phyloP scores from a whole-genome alignment of 2,797 vertebrate species.

The Varecia variegata region DNA sequence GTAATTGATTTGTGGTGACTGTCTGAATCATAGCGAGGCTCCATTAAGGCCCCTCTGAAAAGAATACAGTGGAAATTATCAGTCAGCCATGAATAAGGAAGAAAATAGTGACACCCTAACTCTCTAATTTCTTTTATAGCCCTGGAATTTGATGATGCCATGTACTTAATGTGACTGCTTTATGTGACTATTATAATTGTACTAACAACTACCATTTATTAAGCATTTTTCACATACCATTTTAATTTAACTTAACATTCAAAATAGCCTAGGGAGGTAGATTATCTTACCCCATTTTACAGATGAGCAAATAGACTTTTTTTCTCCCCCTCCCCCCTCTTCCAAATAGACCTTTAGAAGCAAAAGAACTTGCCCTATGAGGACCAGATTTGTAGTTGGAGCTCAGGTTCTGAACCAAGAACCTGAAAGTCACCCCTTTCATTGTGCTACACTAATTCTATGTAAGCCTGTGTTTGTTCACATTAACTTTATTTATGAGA shows the following conservation, averaged over 20 bases:
- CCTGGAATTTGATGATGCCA: neutral
- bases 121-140: neutral
- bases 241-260: constrained; percentile 30
- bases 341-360: neutral
- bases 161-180: neutral
- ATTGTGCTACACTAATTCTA: neutral
- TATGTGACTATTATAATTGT: neutral
- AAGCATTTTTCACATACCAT: neutral
- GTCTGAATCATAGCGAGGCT: neutral
- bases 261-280: neutral
- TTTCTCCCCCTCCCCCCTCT: neutral
- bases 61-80: neutral
- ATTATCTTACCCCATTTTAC: neutral
- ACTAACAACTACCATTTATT: neutral
- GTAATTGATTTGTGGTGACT: neutral
- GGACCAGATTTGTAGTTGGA: neutral
- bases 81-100: neutral
- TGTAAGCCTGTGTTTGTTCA: neutral
- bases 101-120: neutral
- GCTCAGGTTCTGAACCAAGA: neutral
- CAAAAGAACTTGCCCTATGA: neutral
- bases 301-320: neutral
- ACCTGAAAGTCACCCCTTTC: neutral
- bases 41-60: neutral
- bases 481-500: neutral